phyloP scores from a whole-genome alignment of 2,113 vertebrate genomes.

The Oncorhynchus kisutch region DNA sequence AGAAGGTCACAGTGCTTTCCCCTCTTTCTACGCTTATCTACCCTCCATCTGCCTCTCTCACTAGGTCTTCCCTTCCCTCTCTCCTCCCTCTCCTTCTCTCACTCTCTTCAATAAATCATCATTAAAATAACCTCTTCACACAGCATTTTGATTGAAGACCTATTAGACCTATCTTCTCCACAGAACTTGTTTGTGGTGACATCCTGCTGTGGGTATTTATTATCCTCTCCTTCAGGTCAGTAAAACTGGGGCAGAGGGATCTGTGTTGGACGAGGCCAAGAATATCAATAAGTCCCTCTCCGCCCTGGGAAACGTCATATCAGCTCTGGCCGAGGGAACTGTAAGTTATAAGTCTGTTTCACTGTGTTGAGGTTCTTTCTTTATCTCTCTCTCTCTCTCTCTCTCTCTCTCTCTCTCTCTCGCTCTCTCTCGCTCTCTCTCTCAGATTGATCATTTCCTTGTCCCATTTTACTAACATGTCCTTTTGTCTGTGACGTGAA shows the following conservation, averaged over 20 bases:
- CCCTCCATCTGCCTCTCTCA: neutral
- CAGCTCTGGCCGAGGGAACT: slow-evolving; percentile 85
- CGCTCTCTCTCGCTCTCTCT: neutral
- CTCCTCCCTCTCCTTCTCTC: neutral
- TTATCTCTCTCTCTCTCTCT: neutral
- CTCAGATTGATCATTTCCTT: neutral
- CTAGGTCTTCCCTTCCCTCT: neutral
- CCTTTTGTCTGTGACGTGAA: too few relatives aligned
- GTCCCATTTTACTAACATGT: too few relatives aligned
- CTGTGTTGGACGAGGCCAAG: slow-evolving; percentile 89
- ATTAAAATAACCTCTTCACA: too few relatives aligned
- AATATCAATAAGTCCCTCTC: slow-evolving; percentile 91
- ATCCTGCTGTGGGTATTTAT: neutral
- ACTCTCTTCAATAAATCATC: neutral
- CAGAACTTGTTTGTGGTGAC: neutral
- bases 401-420: neutral
- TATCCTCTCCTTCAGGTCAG: slow-evolving; percentile 75
- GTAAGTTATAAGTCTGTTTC: slow-evolving; percentile 62
- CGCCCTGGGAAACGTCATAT: slow-evolving; percentile 87
- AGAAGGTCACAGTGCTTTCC: slow-evolving; percentile 36
- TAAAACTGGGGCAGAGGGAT: slow-evolving; percentile 88
- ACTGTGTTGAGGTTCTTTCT: slow-evolving; percentile 4
- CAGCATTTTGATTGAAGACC: too few relatives aligned
- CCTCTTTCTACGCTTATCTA: neutral
- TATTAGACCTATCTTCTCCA: neutral